A percentile compares a stretch with the other conserved stretches of the same genome.
Conservation (phyloP, 2,113 vertebrate genomes). For the Mormyrus iriodes region DNA sequence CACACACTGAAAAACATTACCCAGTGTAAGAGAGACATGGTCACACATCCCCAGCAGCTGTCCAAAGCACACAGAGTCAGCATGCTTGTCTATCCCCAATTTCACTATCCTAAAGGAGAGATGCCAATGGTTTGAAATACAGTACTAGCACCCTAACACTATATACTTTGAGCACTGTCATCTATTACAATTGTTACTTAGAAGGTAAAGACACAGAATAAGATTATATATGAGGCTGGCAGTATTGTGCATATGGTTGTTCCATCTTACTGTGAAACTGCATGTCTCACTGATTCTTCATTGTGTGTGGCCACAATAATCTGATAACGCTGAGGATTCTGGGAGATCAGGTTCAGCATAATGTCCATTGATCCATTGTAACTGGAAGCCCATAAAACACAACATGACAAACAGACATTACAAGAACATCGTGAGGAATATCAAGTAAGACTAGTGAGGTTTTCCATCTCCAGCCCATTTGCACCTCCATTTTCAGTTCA, state of each 20-base stretch:
- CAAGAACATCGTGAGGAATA: not conserved
- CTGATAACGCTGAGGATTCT: constrained; percentile 51
- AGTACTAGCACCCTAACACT: not conserved
- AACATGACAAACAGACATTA: not conserved
- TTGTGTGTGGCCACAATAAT: constrained; percentile 86
- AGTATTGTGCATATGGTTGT: not conserved
- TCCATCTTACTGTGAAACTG: constrained; percentile 46
- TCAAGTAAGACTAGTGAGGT: not conserved
- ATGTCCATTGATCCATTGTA: constrained; percentile 70
- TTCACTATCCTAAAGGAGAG: constrained; percentile 63
- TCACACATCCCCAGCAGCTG: constrained; percentile 89
- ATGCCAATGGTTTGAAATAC: not conserved
- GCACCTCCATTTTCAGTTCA: not conserved
- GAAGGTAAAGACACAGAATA: not conserved
- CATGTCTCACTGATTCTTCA: constrained; percentile 69
- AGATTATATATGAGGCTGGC: constrained; percentile 12
- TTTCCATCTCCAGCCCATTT: not conserved
- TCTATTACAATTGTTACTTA: not conserved
- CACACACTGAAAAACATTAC: constrained; percentile 41
- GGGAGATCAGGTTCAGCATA: constrained; percentile 63
- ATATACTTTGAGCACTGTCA: not conserved
- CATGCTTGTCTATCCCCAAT: constrained; percentile 58
- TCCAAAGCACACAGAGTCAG: constrained; percentile 72
- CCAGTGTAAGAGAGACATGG: constrained; percentile 78
- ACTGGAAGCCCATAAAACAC: constrained; percentile 46